These are phyloP conservation scores for Formicarius rufipectus DNA, from an alignment of 2,113 vertebrate genomes.

Conservation along the genomic window DNA sequence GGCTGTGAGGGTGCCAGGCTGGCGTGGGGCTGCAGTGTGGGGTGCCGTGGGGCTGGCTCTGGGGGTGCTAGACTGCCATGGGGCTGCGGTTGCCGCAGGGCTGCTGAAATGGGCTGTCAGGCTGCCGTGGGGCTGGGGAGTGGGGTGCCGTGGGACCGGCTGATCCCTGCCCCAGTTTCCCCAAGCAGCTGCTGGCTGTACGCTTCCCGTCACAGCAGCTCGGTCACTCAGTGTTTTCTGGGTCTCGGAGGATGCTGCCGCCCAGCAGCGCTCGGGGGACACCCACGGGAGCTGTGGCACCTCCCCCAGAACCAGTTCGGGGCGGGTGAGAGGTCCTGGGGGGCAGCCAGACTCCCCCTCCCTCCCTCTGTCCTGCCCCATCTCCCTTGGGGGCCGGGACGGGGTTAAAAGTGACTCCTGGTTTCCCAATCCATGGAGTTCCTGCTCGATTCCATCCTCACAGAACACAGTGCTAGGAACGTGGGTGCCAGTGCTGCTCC, in stretches of 20 bases:
- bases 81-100: too few species aligned
- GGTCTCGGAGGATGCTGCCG: neutral
- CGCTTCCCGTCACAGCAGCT: neutral
- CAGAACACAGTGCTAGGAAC: neutral
- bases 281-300: neutral
- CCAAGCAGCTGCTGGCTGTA: neutral
- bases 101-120: neutral
- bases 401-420: neutral
- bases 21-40: too few species aligned
- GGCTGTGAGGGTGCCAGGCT: too few species aligned
- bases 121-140: neutral
- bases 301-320: neutral
- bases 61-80: too few species aligned
- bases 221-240: neutral
- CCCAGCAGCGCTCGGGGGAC: too few species aligned
- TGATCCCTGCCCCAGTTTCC: neutral
- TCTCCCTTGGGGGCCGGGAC: neutral
- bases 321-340: neutral
- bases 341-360: neutral
- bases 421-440: neutral
- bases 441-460: neutral
- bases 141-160: neutral
- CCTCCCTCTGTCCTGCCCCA: neutral
- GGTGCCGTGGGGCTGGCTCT: too few species aligned
- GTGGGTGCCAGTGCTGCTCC: neutral